Percentiles rank a stretch among this genome's conserved stretches.
These are phyloP conservation scores for Serranus cabrilla DNA, from an alignment of 2,797 vertebrate species.

Conservation along the genomic window DNA sequence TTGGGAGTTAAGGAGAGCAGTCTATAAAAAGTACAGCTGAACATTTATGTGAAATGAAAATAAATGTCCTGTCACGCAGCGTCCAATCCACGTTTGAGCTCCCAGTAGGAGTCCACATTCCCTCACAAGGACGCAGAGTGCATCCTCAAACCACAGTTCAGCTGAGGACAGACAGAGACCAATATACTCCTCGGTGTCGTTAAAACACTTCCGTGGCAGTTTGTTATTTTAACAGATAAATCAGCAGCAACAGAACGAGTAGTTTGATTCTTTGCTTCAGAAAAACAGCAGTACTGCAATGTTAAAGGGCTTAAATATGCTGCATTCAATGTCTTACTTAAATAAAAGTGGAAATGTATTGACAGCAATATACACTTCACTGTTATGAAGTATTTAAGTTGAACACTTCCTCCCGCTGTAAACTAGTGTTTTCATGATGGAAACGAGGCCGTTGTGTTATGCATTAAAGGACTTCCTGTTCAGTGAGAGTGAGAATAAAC, in stretches of 20 bases:
- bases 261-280: neutral
- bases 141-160: constrained; percentile 41
- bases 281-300: too few species aligned
- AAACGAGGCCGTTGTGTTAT: neutral
- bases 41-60: constrained; percentile 48
- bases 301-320: too few species aligned
- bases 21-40: constrained; percentile 10
- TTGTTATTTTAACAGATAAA: neutral
- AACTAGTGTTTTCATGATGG: constrained; percentile 2
- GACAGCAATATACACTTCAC: too few species aligned
- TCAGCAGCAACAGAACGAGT: neutral
- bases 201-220: neutral
- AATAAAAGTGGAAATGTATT: too few species aligned
- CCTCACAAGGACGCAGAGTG: constrained; percentile 17
- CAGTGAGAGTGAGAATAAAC: constrained; percentile 57
- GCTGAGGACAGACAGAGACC: constrained; percentile 38
- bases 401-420: neutral
- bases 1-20: constrained; percentile 21
- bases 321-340: too few species aligned
- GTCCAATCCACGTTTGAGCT: constrained; percentile 30
- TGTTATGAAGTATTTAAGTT: neutral
- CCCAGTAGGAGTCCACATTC: constrained; percentile 42
- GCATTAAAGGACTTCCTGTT: constrained; percentile 54
- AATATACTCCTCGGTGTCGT: neutral
- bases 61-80: constrained; percentile 8